Percentiles rank a stretch among this genome's conserved stretches.
These are phyloP conservation scores for Propithecus deckenii DNA, from an alignment of 2,797 vertebrate species.

Conservation along the genomic window DNA sequence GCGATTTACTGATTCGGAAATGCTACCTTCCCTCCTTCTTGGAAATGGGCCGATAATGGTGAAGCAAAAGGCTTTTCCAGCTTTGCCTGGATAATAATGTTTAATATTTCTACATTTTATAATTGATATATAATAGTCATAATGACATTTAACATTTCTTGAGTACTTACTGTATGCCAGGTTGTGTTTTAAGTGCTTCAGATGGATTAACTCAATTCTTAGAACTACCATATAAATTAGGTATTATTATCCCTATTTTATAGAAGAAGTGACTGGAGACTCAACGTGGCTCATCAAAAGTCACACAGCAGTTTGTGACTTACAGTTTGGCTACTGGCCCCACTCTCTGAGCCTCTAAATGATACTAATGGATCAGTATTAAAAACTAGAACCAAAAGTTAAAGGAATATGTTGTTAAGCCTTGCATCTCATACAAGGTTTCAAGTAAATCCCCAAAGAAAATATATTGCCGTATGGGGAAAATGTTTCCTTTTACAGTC, in stretches of 20 bases:
- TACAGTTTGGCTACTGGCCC: neutral
- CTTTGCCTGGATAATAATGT: neutral
- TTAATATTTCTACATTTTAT: neutral
- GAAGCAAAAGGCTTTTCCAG: neutral
- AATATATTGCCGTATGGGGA: neutral
- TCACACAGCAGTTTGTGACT: neutral
- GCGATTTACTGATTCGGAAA: neutral
- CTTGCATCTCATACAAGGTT: neutral
- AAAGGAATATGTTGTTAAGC: neutral
- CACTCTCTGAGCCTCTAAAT: neutral
- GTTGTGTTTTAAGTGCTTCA: neutral
- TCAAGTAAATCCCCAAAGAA: constrained; percentile 16
- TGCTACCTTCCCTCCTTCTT: neutral
- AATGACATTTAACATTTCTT: neutral
- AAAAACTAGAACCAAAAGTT: neutral
- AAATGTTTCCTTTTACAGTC: neutral
- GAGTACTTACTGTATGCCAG: neutral
- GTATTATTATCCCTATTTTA: neutral
- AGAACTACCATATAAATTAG: neutral
- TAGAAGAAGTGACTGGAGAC: neutral
- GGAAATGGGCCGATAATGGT: constrained; percentile 7
- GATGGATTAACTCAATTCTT: neutral
- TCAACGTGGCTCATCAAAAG: constrained; percentile 14
- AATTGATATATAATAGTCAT: neutral
- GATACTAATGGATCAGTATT: neutral